Conservation (phyloP, 2,113 vertebrate species). For the Tichodroma muraria region DNA sequence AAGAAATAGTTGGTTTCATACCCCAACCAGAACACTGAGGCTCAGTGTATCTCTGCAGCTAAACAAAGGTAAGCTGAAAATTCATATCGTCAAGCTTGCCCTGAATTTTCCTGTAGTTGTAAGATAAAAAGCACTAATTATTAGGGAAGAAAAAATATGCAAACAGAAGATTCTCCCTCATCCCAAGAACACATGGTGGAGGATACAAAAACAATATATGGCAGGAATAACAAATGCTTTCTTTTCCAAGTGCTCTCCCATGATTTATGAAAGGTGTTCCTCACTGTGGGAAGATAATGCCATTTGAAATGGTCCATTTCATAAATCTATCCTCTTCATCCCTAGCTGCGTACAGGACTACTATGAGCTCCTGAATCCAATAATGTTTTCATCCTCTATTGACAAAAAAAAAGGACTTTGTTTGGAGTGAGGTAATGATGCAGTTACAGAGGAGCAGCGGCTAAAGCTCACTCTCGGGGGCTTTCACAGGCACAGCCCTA, state of each 20-base stretch:
- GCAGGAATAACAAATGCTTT: conserved; percentile 73
- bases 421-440: conserved; percentile 79
- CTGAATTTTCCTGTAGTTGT: neutral
- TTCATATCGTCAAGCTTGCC: neutral
- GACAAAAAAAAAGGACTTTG: conserved; percentile 72
- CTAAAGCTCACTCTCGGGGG: conserved; percentile 71
- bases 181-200: neutral
- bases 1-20: neutral
- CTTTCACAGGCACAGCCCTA: conserved; percentile 66
- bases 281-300: conserved; percentile 85
- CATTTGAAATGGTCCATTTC: conserved; percentile 89
- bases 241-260: conserved; percentile 66
- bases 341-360: conserved; percentile 64
- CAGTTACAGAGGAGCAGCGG: conserved; percentile 64
- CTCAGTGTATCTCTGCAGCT: neutral
- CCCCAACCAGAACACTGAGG: neutral
- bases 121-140: neutral
- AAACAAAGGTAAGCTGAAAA: neutral
- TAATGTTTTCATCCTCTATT: conserved; percentile 83
- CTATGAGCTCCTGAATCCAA: conserved; percentile 78
- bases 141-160: neutral
- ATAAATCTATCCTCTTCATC: conserved; percentile 82
- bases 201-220: conserved; percentile 54
- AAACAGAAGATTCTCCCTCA: neutral
- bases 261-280: conserved; percentile 89